A percentile compares a stretch with the other conserved stretches of the same genome.
Conservation (phyloP, 1,140 invertebrate genomes). For the Carcinoscorpius rotundicauda region DNA sequence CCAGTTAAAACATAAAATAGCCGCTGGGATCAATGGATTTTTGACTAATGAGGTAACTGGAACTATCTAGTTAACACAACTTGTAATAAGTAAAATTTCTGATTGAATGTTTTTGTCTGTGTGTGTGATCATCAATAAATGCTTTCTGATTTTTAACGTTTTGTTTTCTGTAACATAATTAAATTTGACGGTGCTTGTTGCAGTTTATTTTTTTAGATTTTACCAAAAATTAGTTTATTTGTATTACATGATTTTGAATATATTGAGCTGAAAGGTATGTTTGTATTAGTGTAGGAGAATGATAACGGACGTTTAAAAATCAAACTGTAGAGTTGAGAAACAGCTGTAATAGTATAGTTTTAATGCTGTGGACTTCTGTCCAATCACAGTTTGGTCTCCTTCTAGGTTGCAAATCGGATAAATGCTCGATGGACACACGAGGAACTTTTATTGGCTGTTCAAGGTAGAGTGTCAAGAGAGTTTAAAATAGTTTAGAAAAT, state of each 20-base stretch:
- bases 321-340: no score
- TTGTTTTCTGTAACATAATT: neutral
- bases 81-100: neutral
- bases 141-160: slow-evolving; percentile 6
- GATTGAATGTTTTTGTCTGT: neutral
- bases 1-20: slow-evolving; percentile 49
- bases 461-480: slow-evolving; percentile 41
- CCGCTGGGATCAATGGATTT: slow-evolving; percentile 56
- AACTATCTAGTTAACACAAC: neutral
- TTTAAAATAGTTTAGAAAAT: no score
- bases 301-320: no score
- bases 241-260: no score
- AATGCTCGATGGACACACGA: slow-evolving; percentile 87
- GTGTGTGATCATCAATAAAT: slow-evolving; percentile 2
- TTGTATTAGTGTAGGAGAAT: no score
- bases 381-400: neutral
- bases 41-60: slow-evolving; percentile 46
- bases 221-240: no score
- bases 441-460: slow-evolving; percentile 76
- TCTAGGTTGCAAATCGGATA: slow-evolving; percentile 45
- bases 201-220: no score
- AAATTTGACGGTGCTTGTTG: no score
- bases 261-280: no score
- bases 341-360: no score
- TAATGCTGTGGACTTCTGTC: no score